Conservation (phyloP, 2,888 invertebrate species). For the Platerodrilus igneus region DNA sequence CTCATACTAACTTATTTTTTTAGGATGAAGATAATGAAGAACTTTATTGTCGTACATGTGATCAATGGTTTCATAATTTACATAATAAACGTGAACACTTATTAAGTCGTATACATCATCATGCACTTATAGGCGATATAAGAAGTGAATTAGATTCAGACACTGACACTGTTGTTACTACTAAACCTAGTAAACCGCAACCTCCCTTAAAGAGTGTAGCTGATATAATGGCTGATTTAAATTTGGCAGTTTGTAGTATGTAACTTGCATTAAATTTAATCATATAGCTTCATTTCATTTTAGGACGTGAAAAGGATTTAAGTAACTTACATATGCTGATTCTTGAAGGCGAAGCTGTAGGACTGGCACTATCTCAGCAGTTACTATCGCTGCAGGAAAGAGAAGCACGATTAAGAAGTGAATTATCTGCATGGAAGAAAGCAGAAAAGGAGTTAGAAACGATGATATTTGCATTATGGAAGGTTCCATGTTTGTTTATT, state of each 20-base stretch:
- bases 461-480: slow-evolving; percentile 42
- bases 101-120: slow-evolving; percentile 54
- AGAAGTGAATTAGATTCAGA: slow-evolving; percentile 40
- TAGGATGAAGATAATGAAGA: slow-evolving; percentile 56
- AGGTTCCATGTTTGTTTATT: slow-evolving; percentile 46
- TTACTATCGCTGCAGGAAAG: slow-evolving; percentile 39
- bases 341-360: slow-evolving; percentile 37
- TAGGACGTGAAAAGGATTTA: slow-evolving; percentile 46
- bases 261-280: slow-evolving; percentile 11
- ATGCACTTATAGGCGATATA: slow-evolving; percentile 46
- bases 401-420: slow-evolving; percentile 39
- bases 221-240: slow-evolving; percentile 43
- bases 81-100: slow-evolving; percentile 58
- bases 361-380: slow-evolving; percentile 40
- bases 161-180: slow-evolving; percentile 12
- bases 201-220: no score
- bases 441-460: slow-evolving; percentile 40
- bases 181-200: slow-evolving; percentile 24
- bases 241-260: slow-evolving; percentile 42
- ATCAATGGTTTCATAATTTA: slow-evolving; percentile 55
- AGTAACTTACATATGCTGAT: slow-evolving; percentile 38
- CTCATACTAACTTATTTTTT: no score
- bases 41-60: slow-evolving; percentile 55
- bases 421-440: slow-evolving; percentile 37
- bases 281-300: slow-evolving; percentile 10